These are phyloP conservation scores for Heterotilapia buettikoferi DNA, from an alignment of 2,113 vertebrate genomes.

Conservation along the genomic window DNA sequence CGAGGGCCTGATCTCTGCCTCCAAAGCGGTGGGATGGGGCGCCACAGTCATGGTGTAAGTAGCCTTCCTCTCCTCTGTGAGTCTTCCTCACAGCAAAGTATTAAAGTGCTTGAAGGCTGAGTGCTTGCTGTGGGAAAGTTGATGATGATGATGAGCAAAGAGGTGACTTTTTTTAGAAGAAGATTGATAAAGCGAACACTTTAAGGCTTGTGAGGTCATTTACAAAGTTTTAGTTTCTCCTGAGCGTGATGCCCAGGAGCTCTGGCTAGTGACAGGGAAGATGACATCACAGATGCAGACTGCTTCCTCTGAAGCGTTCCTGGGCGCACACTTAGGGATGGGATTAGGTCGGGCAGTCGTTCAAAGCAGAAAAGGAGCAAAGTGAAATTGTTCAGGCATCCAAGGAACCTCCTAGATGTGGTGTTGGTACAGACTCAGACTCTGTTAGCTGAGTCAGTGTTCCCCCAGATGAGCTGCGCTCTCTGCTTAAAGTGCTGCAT, in stretches of 20 bases:
- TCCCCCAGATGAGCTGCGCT: not conserved
- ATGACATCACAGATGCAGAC: not conserved
- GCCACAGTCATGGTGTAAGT: conserved; percentile 97
- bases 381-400: not conserved
- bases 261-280: not conserved
- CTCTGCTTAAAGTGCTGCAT: not conserved
- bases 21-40: conserved; percentile 97
- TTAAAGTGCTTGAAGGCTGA: not conserved
- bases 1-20: conserved; percentile 92
- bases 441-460: not conserved
- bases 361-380: not conserved
- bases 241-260: not conserved
- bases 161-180: not conserved
- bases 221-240: not conserved
- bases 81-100: not conserved
- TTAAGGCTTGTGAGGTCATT: not conserved
- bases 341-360: not conserved
- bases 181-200: not conserved
- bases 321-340: not conserved
- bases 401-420: not conserved
- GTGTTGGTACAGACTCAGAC: not conserved
- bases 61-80: not conserved
- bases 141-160: not conserved
- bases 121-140: not conserved
- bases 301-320: not conserved